Evolutionary conservation across 2,888 invertebrate species (phyloP), one percentile per base, ranked within the genome.

Genomic region (Caenorhabditis panamensis): DNA sequence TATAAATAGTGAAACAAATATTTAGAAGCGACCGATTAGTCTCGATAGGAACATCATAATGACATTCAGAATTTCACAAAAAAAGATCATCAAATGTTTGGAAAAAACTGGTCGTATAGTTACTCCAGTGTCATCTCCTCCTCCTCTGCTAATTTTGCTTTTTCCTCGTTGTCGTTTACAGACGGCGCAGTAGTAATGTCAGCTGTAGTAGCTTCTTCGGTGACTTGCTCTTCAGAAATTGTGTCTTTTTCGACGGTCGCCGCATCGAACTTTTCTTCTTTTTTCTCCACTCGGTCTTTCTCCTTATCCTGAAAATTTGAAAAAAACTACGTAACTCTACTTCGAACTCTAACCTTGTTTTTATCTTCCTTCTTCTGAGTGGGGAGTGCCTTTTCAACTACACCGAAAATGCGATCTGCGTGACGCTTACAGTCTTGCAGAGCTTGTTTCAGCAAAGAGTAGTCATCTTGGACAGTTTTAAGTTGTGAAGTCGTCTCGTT

Each of bases 311-410:
- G 49, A 3, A 69, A 63, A 22, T 41, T 3, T 37, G 16, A 8
- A 53, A 49, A 24, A 6, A 20, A 11, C 13, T 16, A 49, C 8
- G 18, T 31, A 41, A 8, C 37, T 47, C 44, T 5, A 49, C n/a
- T 22, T 28, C 49, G 22, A 31, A 18, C 20, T 22, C n/a, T 49
- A 16, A 67, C 76, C 61, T 49, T 66, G 24, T n/a, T 47, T 13
- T 67, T 63, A 24, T 69, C 77, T 20, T 69, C 72, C 41, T 72
- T 72, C 51, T 73, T 73, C 1, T 82, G 79, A 13, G 84, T 58
- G 22, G 89, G 88, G 54, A 88, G 66, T 0, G 82, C 84, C 44
- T 88, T 88, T 56, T 90, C 90, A 1, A 89, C 88, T 20, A 86
- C 62, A 3, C 69, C 61, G 24, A 79, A 79, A 4, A 89, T 83